Percentiles rank a stretch among this genome's conserved stretches.
These are phyloP conservation scores for Pseudochirops corinnae DNA, from an alignment of 2,797 vertebrate species.

Conservation along the genomic window DNA sequence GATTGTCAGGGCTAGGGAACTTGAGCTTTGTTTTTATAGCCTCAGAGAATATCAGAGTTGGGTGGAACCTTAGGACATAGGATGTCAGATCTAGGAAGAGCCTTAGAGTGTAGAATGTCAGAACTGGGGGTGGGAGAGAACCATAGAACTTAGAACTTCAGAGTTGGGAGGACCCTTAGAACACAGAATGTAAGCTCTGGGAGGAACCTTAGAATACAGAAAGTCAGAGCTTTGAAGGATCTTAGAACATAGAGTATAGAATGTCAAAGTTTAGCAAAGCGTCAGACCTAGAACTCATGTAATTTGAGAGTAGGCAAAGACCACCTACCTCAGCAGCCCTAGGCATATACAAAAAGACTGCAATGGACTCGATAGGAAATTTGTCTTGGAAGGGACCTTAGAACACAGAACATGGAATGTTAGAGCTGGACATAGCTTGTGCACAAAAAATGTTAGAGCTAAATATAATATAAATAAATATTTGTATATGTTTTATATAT, in stretches of 20 bases:
- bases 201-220: too few species aligned
- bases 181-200: neutral
- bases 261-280: neutral
- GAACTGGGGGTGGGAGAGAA: neutral
- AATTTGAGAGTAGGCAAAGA: neutral
- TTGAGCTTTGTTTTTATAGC: neutral
- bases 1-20: neutral
- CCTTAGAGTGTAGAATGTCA: neutral
- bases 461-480: neutral
- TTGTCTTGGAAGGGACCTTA: neutral
- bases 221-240: neutral
- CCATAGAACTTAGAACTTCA: too few species aligned
- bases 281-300: neutral
- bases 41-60: neutral
- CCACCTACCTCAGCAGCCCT: neutral
- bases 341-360: neutral
- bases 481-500: too few species aligned
- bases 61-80: neutral
- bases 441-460: neutral
- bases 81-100: neutral
- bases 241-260: neutral
- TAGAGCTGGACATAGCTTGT: neutral
- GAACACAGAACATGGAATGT: neutral
- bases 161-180: neutral
- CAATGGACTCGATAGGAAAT: neutral